Evolutionary conservation across 2,113 vertebrate species (phyloP).

Genomic region (Neotragus pygmaeus): DNA sequence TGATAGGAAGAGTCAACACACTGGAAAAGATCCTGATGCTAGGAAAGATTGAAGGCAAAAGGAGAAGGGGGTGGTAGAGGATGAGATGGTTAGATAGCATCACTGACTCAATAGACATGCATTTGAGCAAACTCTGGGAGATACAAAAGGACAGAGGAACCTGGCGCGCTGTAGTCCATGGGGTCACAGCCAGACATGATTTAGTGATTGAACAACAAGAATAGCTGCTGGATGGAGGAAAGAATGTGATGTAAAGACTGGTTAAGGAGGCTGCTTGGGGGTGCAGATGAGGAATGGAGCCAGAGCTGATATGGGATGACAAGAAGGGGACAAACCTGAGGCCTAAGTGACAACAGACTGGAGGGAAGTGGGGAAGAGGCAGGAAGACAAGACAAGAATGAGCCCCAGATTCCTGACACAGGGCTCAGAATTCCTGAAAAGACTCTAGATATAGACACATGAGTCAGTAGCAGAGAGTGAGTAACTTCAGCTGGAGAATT

Average conservation of each 20-base stretch:
- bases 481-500: background rate
- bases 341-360: background rate
- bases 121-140: background rate
- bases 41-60: background rate
- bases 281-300: background rate
- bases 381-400: background rate
- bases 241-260: background rate
- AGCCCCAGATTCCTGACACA: background rate
- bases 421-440: background rate
- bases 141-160: background rate
- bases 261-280: background rate
- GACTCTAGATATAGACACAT: background rate
- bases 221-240: background rate
- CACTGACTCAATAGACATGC: background rate
- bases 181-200: background rate
- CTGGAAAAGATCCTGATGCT: background rate
- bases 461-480: background rate
- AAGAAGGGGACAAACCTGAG: background rate
- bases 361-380: background rate
- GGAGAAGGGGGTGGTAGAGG: background rate
- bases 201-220: background rate
- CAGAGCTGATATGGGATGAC: too few species aligned
- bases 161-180: background rate
- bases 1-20: background rate
- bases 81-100: background rate